Base-by-base conservation (phyloP, 2,113 vertebrate species). In the Ahaetulla prasina region DNA sequence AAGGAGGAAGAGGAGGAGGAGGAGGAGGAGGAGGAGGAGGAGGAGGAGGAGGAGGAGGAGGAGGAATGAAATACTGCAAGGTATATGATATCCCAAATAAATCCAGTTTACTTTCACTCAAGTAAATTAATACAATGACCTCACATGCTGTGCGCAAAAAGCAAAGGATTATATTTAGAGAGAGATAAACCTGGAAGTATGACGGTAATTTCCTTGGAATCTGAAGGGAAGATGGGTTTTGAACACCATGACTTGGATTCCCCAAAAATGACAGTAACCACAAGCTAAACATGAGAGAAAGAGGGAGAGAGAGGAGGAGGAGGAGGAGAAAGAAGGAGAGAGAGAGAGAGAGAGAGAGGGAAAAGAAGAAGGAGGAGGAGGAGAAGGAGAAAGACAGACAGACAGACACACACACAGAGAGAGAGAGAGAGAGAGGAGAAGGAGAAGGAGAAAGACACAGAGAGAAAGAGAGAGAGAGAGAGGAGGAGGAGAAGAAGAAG, bases 371-470 rank as follows among this genome's bases (percentile, higher is more conserved):
- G 11, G 25, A 20, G 18, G 20, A 8, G 14, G 2, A 3, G 50
- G 14, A 7, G 1, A 2, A 14, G 18, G n/a, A 6, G 16, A 4
- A 27, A 49, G 2, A 4, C 5, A 23, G 12, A 2, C 5, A 25
- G 30, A 4, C 3, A 47, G 45, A 4, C 5, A 45, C 3, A 47
- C 4, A 47, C 45, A 47, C 7, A 47, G 45, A 47, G 45, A 47
- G 45, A 47, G 45, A 7, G 4, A 47, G 45, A 47, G 10, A n/a
- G n/a, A n/a, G n/a, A n/a, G n/a, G n/a, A n/a, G n/a, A n/a, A n/a
- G n/a, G n/a, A n/a, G n/a, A n/a, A n/a, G n/a, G 30, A 20, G 57
- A 50, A 4, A 68, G 47, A 63, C 2, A 35, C 18, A 87, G 2
- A 8, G 50, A 30, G 18, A 8, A 8, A n/a, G 1, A 8, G n/a